phyloP scores from a whole-genome alignment of 2,797 vertebrate species.

The Mus minutoides region DNA sequence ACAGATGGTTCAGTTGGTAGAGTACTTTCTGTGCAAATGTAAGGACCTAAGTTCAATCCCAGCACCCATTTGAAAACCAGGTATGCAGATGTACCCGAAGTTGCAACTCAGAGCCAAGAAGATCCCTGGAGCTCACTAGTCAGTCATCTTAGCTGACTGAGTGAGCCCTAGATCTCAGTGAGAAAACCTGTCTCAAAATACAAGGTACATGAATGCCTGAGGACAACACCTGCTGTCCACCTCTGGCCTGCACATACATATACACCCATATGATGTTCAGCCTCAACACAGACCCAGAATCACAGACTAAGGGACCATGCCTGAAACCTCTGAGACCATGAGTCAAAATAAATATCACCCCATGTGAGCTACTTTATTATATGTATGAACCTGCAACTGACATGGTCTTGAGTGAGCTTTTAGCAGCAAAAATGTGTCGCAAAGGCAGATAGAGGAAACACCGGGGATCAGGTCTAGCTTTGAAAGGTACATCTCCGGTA shows the following conservation, averaged over 20 bases:
- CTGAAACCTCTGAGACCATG: background rate
- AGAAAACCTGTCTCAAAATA: background rate
- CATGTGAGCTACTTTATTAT: too few relatives aligned
- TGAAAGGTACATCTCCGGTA: background rate
- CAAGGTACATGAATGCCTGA: background rate
- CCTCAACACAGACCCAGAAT: background rate
- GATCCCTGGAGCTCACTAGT: background rate
- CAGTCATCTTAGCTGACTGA: too few relatives aligned
- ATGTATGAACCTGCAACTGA: too few relatives aligned
- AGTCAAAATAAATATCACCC: too few relatives aligned
- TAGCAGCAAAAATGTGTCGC: background rate
- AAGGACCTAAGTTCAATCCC: background rate
- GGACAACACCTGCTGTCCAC: background rate
- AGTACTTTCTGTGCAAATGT: background rate
- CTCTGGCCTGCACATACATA: background rate
- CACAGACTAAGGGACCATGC: background rate
- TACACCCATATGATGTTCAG: too few relatives aligned
- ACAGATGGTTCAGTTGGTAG: too few relatives aligned
- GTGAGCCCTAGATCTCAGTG: too few relatives aligned
- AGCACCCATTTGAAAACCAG: background rate
- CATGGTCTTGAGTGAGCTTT: background rate
- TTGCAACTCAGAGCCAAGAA: background rate
- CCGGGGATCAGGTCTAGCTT: background rate
- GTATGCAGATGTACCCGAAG: background rate
- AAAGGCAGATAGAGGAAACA: background rate